A percentile compares a stretch with the other conserved stretches of the same genome.
Evolutionary conservation across 1,140 invertebrate genomes (phyloP).

Genomic region (Himalopsyche phryganea): DNA sequence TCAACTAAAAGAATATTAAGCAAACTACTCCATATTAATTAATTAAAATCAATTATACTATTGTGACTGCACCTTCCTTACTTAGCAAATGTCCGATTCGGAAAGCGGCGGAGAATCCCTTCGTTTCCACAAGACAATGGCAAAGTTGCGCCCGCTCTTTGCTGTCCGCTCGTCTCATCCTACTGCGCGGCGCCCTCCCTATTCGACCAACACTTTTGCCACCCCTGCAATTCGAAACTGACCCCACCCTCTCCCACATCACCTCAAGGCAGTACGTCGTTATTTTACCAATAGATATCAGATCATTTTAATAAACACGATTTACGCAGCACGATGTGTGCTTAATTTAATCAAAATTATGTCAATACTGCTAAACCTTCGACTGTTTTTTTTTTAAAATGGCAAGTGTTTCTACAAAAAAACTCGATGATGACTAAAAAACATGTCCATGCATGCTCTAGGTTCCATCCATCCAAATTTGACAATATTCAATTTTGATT

Average conservation of each 20-base stretch:
- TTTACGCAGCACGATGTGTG: too few relatives aligned
- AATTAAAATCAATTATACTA: too few relatives aligned
- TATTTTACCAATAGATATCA: slow-evolving; percentile 23
- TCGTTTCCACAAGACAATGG: slow-evolving; percentile 29
- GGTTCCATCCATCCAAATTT: too few relatives aligned
- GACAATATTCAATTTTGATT: too few relatives aligned
- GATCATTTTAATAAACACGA: slow-evolving; percentile 9
- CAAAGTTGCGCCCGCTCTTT: slow-evolving; percentile 8
- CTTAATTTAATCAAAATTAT: too few relatives aligned
- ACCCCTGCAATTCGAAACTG: not conserved
- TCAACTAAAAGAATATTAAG: too few relatives aligned
- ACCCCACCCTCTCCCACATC: slow-evolving; percentile 2
- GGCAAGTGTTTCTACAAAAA: too few relatives aligned
- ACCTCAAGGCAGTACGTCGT: slow-evolving; percentile 5
- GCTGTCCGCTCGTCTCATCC: not conserved
- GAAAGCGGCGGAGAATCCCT: slow-evolving; percentile 21
- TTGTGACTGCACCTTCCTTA: slow-evolving; percentile 14
- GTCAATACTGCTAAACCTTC: too few relatives aligned
- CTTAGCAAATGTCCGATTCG: slow-evolving; percentile 7
- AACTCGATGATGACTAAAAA: too few relatives aligned
- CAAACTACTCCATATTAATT: too few relatives aligned
- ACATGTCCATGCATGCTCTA: too few relatives aligned
- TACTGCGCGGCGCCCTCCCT: not conserved
- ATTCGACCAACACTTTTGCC: not conserved
- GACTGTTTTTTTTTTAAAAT: too few relatives aligned